Evolutionary conservation across 2,113 vertebrate genomes (phyloP).

Genomic region (Lutjanus erythropterus): DNA sequence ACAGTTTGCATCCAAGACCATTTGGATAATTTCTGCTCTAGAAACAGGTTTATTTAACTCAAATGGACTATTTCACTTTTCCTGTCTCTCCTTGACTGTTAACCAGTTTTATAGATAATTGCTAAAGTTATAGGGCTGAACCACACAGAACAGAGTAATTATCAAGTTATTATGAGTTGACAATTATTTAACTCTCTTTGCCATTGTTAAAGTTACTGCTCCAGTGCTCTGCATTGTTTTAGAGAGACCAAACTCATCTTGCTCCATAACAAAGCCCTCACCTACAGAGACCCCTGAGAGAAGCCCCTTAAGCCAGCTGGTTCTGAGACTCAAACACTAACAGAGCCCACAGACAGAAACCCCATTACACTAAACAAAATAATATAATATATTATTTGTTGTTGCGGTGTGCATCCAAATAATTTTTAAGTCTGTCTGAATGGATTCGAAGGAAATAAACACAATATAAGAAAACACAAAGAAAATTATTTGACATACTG

Average conservation of each 20-base stretch:
- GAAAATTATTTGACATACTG: too few relatives aligned
- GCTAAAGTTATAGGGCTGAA: slow-evolving; percentile 29
- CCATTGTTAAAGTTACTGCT: slow-evolving; percentile 16
- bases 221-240: background rate
- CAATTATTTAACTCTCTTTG: slow-evolving; percentile 14
- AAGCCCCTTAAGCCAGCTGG: too few relatives aligned
- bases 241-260: background rate
- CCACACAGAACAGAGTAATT: slow-evolving; percentile 40
- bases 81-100: slow-evolving; percentile 17
- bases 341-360: too few relatives aligned
- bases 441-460: slow-evolving; percentile 39
- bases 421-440: slow-evolving; percentile 48
- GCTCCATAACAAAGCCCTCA: too few relatives aligned
- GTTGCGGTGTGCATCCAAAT: slow-evolving; percentile 57
- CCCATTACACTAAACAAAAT: too few relatives aligned
- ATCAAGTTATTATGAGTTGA: slow-evolving; percentile 44
- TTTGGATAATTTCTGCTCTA: slow-evolving; percentile 5
- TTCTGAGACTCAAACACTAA: too few relatives aligned
- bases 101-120: slow-evolving; percentile 54
- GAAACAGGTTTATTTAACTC: slow-evolving; percentile 17
- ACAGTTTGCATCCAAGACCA: slow-evolving; percentile 22
- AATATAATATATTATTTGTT: slow-evolving; percentile 42
- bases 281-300: too few relatives aligned
- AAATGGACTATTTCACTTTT: background rate
- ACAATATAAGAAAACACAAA: too few relatives aligned